phyloP scores from a whole-genome alignment of 2,113 vertebrate species.

The Vanacampus margaritifer region DNA sequence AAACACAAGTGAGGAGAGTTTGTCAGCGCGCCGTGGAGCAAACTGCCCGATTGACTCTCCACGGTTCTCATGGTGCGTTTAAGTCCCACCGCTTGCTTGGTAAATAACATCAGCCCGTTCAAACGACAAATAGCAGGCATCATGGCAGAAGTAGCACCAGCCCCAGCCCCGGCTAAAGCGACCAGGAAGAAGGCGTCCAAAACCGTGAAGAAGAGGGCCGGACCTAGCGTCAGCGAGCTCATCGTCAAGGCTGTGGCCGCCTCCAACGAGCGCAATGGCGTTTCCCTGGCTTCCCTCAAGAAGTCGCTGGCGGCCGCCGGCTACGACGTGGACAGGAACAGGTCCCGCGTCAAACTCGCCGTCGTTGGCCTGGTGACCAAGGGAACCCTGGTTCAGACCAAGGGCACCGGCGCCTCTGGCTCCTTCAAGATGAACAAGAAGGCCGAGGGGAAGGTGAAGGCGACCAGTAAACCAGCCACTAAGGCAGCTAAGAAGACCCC shows the following conservation, averaged over 20 bases:
- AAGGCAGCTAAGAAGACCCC: not conserved
- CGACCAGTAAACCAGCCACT: too few species aligned
- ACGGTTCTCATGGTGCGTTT: conserved; percentile 40
- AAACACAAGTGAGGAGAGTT: conserved; percentile 28
- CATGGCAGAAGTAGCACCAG: conserved; percentile 42
- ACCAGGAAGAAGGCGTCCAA: conserved; percentile 16
- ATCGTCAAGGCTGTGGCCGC: conserved; percentile 26
- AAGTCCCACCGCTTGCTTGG: not conserved
- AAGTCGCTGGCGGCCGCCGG: conserved; percentile 20
- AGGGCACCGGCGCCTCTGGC: conserved; percentile 10
- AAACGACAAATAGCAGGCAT: not conserved
- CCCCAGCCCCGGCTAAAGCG: conserved; percentile 19
- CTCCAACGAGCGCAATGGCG: conserved; percentile 21
- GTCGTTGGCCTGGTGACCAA: not conserved
- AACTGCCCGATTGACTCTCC: conserved; percentile 19
- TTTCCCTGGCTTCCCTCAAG: conserved; percentile 14
- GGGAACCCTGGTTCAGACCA: conserved; percentile 1
- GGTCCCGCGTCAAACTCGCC: conserved; percentile 13
- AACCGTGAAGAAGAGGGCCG: not conserved
- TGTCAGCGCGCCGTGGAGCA: not conserved
- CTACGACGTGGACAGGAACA: conserved; percentile 36
- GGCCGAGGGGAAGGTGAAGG: not conserved
- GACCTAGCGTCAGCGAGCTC: conserved; percentile 18
- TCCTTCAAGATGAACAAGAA: conserved; percentile 13
- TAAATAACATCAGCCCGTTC: not conserved